Evolutionary conservation across 2,113 vertebrate genomes (phyloP).

Genomic region (Mastomys natalensis): DNA sequence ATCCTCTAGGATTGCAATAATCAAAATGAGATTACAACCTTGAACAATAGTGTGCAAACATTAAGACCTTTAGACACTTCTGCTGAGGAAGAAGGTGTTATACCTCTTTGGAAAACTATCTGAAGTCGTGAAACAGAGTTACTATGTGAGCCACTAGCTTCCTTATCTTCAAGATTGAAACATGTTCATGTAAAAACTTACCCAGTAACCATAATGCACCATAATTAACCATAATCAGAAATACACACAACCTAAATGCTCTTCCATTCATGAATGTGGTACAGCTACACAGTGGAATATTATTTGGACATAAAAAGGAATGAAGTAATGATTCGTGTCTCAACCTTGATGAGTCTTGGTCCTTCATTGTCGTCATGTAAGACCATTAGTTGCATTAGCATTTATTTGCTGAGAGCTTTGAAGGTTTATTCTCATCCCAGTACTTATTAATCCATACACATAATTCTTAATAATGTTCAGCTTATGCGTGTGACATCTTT

Average conservation of each 20-base stretch:
- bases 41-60: background rate
- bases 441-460: slow-evolving; percentile 44
- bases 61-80: background rate
- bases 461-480: slow-evolving; percentile 28
- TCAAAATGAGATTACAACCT: background rate
- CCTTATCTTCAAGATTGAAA: background rate
- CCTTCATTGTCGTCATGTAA: background rate
- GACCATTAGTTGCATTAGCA: background rate
- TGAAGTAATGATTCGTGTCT: background rate
- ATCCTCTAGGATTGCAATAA: background rate
- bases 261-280: background rate
- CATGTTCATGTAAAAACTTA: background rate
- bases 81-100: background rate
- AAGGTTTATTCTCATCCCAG: slow-evolving; percentile 56
- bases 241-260: background rate
- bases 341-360: background rate
- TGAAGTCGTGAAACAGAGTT: background rate
- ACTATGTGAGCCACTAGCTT: background rate
- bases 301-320: slow-evolving; percentile 19
- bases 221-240: slow-evolving; percentile 12
- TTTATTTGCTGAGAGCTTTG: slow-evolving; percentile 13
- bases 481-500: slow-evolving; percentile 17
- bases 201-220: background rate
- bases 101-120: background rate
- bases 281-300: background rate